A percentile compares a stretch with the other conserved stretches of the same genome.
Evolutionary conservation across 2,888 invertebrate genomes (phyloP).

Genomic region (Hololepta plana): DNA sequence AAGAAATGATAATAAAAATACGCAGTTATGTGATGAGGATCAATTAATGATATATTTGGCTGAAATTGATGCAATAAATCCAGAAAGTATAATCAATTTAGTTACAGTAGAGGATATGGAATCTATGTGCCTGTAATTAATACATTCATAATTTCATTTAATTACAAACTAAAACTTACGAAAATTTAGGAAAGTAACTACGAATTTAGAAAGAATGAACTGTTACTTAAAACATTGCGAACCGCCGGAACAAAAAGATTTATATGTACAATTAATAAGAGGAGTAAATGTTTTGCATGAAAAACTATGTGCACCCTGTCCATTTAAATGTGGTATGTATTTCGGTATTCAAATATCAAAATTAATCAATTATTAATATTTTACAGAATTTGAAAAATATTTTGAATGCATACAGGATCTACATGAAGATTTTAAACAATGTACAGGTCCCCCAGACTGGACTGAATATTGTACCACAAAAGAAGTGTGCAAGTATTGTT

Average conservation of each 20-base stretch:
- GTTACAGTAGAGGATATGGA: constrained; percentile 24
- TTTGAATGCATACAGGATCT: constrained; percentile 27
- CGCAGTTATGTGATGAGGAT: constrained; percentile 27
- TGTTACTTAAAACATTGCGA: constrained; percentile 24
- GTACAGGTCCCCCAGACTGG: constrained; percentile 35
- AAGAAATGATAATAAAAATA: no score
- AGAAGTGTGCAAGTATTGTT: constrained; percentile 31
- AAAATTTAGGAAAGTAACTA: constrained; percentile 17
- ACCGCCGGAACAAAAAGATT: constrained; percentile 23
- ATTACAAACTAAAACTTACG: constrained; percentile 3
- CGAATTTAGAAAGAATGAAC: constrained; percentile 24
- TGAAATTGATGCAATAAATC: constrained; percentile 31
- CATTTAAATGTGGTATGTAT: no score
- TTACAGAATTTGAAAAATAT: constrained; percentile 20
- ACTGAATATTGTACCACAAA: constrained; percentile 26
- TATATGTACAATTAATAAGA: constrained; percentile 28
- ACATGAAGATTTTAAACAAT: constrained; percentile 30
- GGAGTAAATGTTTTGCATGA: constrained; percentile 26
- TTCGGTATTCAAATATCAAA: no score
- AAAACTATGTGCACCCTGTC: constrained; percentile 27
- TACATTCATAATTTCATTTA: no score
- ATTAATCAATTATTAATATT: constrained; percentile 6
- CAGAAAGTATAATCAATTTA: constrained; percentile 32
- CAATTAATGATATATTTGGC: constrained; percentile 30
- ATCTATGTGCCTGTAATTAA: constrained; percentile 21